Evolutionary conservation across 2,888 invertebrate species (phyloP), one percentile per base, ranked within the genome.

Genomic region (Myopa tessellatipennis): DNA sequence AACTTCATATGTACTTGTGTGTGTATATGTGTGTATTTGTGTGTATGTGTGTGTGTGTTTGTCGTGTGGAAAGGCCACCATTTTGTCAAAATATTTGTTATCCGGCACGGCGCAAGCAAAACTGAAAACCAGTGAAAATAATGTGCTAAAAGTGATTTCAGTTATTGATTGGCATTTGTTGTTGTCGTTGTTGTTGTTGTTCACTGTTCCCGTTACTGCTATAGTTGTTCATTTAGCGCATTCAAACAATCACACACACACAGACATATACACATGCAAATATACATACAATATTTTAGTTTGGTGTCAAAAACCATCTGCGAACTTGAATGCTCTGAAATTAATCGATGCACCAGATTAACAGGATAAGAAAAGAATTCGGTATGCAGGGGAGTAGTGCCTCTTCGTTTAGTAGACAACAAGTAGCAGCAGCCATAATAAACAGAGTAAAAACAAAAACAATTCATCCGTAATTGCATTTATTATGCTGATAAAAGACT

Each of bases 401-500:
- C 6, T 3, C 45, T 45, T 45, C 45, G 45, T 45, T 45, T 45
- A 55, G 10, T 55, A 55, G n/a, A n/a, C 55, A 12, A 55, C 14
- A 6, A 55, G 55, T 5, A n/a, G 55, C 16, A 55, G 55, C 40
- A 55, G 55, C 55, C 8, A 14, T 12, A n/a, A 12, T 55, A n/a
- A 55, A n/a, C 16, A 0, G 55, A 55, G 55, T 5, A 14, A 55
- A 55, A 55, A n/a, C 55, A 55, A n/a, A 10, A n/a, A 55, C 8
- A 55, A 55, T 16, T n/a, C 16, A 55, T 6, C 55, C 55, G 85
- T 85, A 85, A 85, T 85, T 85, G 85, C 86, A 85, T 85, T 85
- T 86, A 86, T 86, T 85, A 85, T 84, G 82, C 84, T 83, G 85
- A 85, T 85, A 85, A 85, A 85, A 85, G 81, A 75, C 68, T 38